Conservation (phyloP, 2,797 vertebrate genomes). For the Manis javanica region DNA sequence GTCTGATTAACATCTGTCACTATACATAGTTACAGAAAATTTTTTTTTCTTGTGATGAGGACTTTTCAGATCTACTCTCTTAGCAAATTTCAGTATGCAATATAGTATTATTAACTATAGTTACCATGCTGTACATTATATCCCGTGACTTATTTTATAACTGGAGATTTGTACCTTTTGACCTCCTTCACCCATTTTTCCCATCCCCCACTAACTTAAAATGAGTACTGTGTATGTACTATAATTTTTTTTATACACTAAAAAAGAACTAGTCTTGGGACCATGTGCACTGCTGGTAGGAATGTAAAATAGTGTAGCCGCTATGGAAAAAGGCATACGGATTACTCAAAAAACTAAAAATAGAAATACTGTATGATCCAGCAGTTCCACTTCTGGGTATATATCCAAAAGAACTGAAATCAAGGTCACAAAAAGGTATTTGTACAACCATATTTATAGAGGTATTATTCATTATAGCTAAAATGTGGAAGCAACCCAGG, state of each 20-base stretch:
- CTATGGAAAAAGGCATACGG: not conserved
- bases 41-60: not conserved
- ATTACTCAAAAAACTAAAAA: not conserved
- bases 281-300: not conserved
- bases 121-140: not conserved
- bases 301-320: not conserved
- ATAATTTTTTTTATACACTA: not conserved
- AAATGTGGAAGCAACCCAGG: not conserved
- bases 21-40: not conserved
- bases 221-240: not conserved
- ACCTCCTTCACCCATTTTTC: not conserved
- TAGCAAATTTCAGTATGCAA: not conserved
- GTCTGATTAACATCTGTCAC: not conserved
- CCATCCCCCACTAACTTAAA: not conserved
- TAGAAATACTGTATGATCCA: not conserved
- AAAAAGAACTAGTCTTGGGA: not conserved
- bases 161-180: not conserved
- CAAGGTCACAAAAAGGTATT: not conserved
- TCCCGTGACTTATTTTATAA: not conserved
- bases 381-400: not conserved
- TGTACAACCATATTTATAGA: not conserved
- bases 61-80: not conserved
- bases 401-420: not conserved
- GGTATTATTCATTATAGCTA: not conserved
- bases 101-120: not conserved